Conservation (phyloP, 2,113 vertebrate species). For the Gasterosteus aculeatus region DNA sequence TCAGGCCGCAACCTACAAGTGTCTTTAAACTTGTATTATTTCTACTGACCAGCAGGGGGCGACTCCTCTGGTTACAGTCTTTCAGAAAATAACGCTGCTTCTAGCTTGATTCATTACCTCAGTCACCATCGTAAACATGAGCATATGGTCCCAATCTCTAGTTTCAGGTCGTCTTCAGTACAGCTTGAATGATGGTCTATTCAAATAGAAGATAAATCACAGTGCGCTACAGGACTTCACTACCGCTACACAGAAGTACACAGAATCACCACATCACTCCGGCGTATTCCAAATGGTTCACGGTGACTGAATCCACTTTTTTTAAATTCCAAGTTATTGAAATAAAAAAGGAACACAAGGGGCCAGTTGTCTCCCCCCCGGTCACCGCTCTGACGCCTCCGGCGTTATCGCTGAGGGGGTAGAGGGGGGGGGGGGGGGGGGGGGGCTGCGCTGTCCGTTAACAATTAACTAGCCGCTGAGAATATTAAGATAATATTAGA, state of each 20-base stretch:
- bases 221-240: too few relatives aligned
- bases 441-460: slow-evolving; percentile 95
- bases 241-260: too few relatives aligned
- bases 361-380: slow-evolving; percentile 73
- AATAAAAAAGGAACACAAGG: background rate
- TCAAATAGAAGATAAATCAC: too few relatives aligned
- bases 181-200: background rate
- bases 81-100: background rate
- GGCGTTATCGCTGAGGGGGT: slow-evolving; percentile 86
- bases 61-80: background rate
- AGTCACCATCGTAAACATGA: background rate
- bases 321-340: background rate
- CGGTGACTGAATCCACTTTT: background rate
- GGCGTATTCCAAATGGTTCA: too few relatives aligned
- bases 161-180: too few relatives aligned
- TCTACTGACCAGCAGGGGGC: background rate
- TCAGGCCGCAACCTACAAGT: too few relatives aligned
- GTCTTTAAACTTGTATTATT: background rate
- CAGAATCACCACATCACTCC: too few relatives aligned
- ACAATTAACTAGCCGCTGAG: slow-evolving; percentile 96
- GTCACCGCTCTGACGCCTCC: slow-evolving; percentile 87
- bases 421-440: slow-evolving; percentile 80
- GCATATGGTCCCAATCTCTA: background rate
- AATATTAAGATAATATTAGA: slow-evolving; percentile 99
- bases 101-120: background rate